Base-by-base conservation (phyloP, 2,113 vertebrate genomes). In the Aspiorhynchus laticeps region DNA sequence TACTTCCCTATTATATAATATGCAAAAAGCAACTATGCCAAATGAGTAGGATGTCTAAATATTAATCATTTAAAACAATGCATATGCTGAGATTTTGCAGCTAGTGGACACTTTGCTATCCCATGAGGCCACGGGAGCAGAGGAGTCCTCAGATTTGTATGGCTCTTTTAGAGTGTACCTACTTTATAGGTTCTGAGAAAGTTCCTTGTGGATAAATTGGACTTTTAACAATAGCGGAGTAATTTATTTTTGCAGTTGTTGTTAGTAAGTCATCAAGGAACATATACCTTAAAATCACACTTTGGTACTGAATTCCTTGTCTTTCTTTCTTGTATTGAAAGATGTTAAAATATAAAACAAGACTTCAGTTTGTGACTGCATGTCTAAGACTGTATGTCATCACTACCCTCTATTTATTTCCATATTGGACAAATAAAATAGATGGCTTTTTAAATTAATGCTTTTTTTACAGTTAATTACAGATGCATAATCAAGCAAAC, bases 351-450 rank as follows among this genome's bases (percentile, higher is more conserved):
- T 71, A 36, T 83, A 15, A 61, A 69, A 69, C 38, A 43, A 65
- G 15, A 24, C 53, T 14, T 76, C 53, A 59, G n/a, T 17, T 76
- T 81, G 21, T 21, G 63, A 74, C 26, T 9, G 36, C 17, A 41
- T 17, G 63, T 67, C 28, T 19, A 17, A 69, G 21, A 59, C 56
- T 59, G 56, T n/a, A n/a, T 59, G 56, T 61, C 56, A 61, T 61
- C 56, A n/a, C 24, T 61, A 61, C 24, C 8, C 8, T 61, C 56
- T 21, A 31, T 31, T 59, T 76, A 36, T 76, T 67, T 61, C 33
- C 31, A 88, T 38, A 51, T 38, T 77, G 83, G 41, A 51, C 65
- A 53, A 75, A 19, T 74, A 51, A 53, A 87, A 33, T 63, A 28
- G 36, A 84, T 4, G 41, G 15, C 21, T 15, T 2, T 84, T 80